Conservation (phyloP, 35 echinoderm and acorn worm species). For the Patiria miniata region DNA sequence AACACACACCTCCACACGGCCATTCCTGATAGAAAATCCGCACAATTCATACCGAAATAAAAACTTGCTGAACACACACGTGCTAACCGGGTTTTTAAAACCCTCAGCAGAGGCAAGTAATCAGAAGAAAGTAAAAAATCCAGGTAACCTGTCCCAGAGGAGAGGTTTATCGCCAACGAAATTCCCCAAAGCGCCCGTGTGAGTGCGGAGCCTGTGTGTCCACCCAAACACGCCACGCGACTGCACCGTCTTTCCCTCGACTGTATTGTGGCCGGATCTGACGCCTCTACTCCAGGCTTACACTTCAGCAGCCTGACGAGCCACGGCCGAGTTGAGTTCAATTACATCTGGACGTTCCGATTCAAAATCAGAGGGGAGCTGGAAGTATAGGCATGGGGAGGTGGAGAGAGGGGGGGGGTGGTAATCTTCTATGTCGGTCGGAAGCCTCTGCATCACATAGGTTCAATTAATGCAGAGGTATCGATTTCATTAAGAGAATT, state of each 20-base stretch:
- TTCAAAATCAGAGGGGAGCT: background rate
- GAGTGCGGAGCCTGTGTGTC: no score
- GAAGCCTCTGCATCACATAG: background rate
- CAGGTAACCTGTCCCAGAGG: no score
- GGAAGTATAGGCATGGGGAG: background rate
- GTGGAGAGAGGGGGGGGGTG: background rate
- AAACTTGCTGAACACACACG: background rate
- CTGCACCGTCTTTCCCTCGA: background rate
- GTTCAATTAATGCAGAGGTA: constrained; percentile 17
- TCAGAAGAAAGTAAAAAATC: background rate
- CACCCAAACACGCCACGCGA: background rate
- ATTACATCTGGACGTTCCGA: background rate
- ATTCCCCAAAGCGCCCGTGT: no score
- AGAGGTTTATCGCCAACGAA: no score
- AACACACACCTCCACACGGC: background rate
- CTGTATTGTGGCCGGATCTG: background rate
- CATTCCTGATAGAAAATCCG: background rate
- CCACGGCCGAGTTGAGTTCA: constrained; percentile 3
- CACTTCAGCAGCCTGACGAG: background rate
- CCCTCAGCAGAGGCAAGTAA: background rate
- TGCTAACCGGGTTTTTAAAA: background rate
- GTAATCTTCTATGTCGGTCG: background rate
- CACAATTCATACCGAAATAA: background rate
- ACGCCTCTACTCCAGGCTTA: background rate
- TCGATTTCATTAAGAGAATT: background rate